Evolutionary conservation across 2,797 vertebrate genomes (phyloP), one percentile per base, ranked within the genome.

Genomic region (Nyctalus aviator): DNA sequence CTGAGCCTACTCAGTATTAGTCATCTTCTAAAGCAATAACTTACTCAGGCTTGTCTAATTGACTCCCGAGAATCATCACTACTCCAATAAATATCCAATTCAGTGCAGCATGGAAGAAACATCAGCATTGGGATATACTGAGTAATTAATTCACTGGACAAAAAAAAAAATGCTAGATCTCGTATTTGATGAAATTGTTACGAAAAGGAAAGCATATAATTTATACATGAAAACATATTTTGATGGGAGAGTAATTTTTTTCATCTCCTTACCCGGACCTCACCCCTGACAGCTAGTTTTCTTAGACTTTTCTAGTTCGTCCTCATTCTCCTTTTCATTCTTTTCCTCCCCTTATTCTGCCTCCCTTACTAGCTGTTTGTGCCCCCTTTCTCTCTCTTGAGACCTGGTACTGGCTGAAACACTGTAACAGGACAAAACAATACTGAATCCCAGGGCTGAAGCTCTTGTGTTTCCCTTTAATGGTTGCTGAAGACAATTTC

Each of bases 191-290:
- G n/a, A 81, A 23, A 44, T 50, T 88, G 84, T 48, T 71, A 76
- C 81, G 50, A 84, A 91, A 69, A 93, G 14, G 18, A 84, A 84
- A 59, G 11, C 23, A 46, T n/a, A 27, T 21, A 0, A 82, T 55
- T 88, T 73, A 15, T 66, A 27, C 32, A 78, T 37, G 62, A 50
- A 95, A 84, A 90, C 20, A 3, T 20, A 69, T 35, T n/a, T 15
- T 89, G 11, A 30, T 88, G 18, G 27, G 41, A 93, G 27, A 62
- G 83, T 66, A 87, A 88, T n/a, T 64, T 75, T 90, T 55, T 30
- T 20, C 11, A 53, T 48, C 68, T 73, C 15, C n/a, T 91, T 62
- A 62, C 41, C 6, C 35, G 11, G 3, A 17, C 25, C 30, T 44
- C n/a, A 35, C 4, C 17, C 1, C 17, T 0, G 2, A 41, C 2